Evolutionary conservation across 2,888 invertebrate genomes (phyloP).

Genomic region (Drosophila diplacantha): DNA sequence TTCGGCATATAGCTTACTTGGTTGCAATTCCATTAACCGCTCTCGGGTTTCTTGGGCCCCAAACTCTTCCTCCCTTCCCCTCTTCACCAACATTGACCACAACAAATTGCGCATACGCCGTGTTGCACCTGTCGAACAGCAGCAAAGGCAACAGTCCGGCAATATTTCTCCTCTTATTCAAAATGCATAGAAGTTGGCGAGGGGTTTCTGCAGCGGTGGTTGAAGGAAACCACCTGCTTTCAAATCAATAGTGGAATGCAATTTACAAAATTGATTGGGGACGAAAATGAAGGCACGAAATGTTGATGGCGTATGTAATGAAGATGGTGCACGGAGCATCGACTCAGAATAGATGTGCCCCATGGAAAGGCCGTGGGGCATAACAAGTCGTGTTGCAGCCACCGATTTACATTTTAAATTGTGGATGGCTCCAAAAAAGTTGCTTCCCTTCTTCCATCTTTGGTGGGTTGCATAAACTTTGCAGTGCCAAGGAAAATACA

Average conservation of each 20-base stretch:
- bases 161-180: conserved; percentile 37
- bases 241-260: conserved; percentile 63
- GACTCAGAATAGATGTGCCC: conserved; percentile 5
- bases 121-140: conserved; percentile 11
- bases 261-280: conserved; percentile 67
- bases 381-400: conserved; percentile 43
- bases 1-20: conserved; percentile 5
- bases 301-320: conserved; percentile 13
- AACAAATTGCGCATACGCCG: conserved; percentile 40
- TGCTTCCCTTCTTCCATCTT: neutral
- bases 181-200: conserved; percentile 22
- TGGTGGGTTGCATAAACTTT: conserved; percentile 42
- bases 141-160: conserved; percentile 25
- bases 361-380: conserved; percentile 21
- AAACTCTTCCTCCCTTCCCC: neutral
- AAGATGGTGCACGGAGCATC: conserved; percentile 3
- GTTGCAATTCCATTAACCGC: conserved; percentile 36
- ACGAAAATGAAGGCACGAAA: conserved; percentile 35
- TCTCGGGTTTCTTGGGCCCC: conserved; percentile 3
- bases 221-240: conserved; percentile 34
- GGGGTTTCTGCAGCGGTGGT: neutral
- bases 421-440: conserved; percentile 11
- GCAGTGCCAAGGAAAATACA: conserved; percentile 24
- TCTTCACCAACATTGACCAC: conserved; percentile 26
- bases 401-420: conserved; percentile 57